phyloP scores from a whole-genome alignment of 35 echinoderm and acorn worm genomes.

The Holothuria glaberrima region DNA sequence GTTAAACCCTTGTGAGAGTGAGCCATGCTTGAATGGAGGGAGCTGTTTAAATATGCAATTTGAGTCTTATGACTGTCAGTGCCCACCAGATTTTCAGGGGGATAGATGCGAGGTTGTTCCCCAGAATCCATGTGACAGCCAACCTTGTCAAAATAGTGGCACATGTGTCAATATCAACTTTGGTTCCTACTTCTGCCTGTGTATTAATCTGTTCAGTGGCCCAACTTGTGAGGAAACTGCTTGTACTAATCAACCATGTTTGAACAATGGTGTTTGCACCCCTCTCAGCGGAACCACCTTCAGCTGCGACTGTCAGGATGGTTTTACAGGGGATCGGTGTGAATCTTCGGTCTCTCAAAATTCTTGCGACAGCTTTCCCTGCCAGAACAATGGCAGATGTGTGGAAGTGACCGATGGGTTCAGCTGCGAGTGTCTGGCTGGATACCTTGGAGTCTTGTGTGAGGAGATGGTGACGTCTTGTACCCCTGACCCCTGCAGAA shows the following conservation, averaged over 20 bases:
- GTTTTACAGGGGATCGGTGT: slow-evolving; percentile 57
- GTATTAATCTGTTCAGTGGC: slow-evolving; percentile 50
- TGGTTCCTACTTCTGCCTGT: slow-evolving; percentile 58
- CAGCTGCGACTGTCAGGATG: slow-evolving; percentile 53
- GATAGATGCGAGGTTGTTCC: slow-evolving; percentile 39
- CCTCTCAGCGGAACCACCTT: background rate
- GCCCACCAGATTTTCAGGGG: slow-evolving; percentile 42
- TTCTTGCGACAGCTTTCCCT: slow-evolving; percentile 63
- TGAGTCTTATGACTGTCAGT: slow-evolving; percentile 54
- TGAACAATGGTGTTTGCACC: slow-evolving; percentile 57
- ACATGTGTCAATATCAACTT: slow-evolving; percentile 52
- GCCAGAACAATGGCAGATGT: slow-evolving; percentile 68
- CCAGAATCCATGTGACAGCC: slow-evolving; percentile 49
- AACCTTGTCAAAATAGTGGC: slow-evolving; percentile 64
- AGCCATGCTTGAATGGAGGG: slow-evolving; percentile 62
- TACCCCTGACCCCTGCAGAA: slow-evolving; percentile 68
- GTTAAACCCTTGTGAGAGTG: slow-evolving; percentile 67
- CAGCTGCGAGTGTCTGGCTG: slow-evolving; percentile 59
- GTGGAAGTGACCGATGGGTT: slow-evolving; percentile 49
- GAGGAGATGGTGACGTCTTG: slow-evolving; percentile 63
- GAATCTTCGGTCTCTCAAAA: background rate
- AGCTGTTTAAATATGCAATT: slow-evolving; percentile 1
- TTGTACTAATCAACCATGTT: slow-evolving; percentile 77
- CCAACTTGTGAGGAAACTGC: slow-evolving; percentile 55
- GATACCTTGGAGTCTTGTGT: slow-evolving; percentile 66